These are phyloP conservation scores for Philereme transversata DNA, from an alignment of 2,888 invertebrate genomes.

Conservation along the genomic window DNA sequence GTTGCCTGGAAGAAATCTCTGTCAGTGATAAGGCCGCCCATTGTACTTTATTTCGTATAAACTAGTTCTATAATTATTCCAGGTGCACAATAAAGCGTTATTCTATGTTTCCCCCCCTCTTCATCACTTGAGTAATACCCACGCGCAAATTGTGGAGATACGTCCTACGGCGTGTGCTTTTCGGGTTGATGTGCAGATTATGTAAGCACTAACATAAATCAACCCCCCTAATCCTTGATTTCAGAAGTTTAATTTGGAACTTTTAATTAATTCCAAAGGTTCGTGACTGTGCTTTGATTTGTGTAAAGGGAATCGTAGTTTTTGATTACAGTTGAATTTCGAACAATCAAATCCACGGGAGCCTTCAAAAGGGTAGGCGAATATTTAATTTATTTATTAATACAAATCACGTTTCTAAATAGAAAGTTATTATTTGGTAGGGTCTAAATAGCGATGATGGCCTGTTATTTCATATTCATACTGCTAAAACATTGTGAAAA, in stretches of 20 bases:
- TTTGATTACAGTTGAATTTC: slow-evolving; percentile 14
- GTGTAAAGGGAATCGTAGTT: slow-evolving; percentile 24
- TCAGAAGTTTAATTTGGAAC: slow-evolving; percentile 37
- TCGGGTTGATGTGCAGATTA: slow-evolving; percentile 53
- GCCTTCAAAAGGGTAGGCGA: neutral
- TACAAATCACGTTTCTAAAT: too few relatives aligned
- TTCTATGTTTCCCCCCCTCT: neutral
- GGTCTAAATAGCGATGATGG: too few relatives aligned
- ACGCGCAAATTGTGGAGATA: slow-evolving; percentile 28
- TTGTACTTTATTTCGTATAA: too few relatives aligned
- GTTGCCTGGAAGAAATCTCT: too few relatives aligned
- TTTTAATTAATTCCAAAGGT: slow-evolving; percentile 39
- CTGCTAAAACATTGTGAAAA: too few relatives aligned
- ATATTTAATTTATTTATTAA: too few relatives aligned
- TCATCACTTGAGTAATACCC: slow-evolving; percentile 25
- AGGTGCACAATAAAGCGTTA: neutral
- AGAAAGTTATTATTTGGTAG: too few relatives aligned
- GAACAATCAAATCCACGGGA: slow-evolving; percentile 3
- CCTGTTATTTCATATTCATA: too few relatives aligned
- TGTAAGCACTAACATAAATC: slow-evolving; percentile 50
- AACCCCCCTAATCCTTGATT: slow-evolving; percentile 50
- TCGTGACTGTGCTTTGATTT: slow-evolving; percentile 33
- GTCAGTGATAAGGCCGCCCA: too few relatives aligned
- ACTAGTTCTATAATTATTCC: too few relatives aligned
- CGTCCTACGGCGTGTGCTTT: slow-evolving; percentile 44